Base-by-base conservation (phyloP, 2,113 vertebrate species). In the human (Homo sapiens) region DNA sequence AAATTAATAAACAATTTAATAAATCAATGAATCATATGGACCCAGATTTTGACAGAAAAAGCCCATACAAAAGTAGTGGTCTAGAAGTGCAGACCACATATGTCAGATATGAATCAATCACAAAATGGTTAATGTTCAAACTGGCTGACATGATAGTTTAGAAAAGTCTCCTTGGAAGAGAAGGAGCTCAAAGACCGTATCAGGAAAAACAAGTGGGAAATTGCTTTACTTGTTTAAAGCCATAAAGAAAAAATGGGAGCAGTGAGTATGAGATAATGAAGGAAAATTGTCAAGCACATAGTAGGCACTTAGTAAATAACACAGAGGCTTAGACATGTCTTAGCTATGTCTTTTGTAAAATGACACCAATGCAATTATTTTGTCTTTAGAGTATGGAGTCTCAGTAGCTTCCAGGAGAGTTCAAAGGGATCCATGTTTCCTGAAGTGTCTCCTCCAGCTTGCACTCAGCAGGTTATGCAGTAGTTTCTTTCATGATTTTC, bases 251-350 rank as follows among this genome's bases (percentile, higher is more conserved):
- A 73, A 40, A 64, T 52, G 13, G 16, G 22, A 87, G n/a, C 23
- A 70, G 32, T 23, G 20, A 73, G 6, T 70, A 80, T 92, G 50
- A 95, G 55, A 95, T 88, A 93, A 70, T 73, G n/a, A 94, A 84
- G n/a, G 48, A 72, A 75, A 66, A 73, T 27, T 30, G 12, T 30
- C 12, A 83, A 64, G 7, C 14, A 9, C 13, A 61, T 35, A 52
- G 75, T 48, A 79, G 32, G 20, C 14, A 35, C 59, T 78, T 87
- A 82, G 18, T 61, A 79, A 94, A 85, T 85, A 30, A 38, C 6
- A 88, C 0, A 48, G 25, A 72, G 25, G 32, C 27, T 61, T 68
- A 76, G 27, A 97, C 75, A 72, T 48, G 27, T 64, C 32, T 17
- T 68, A n/a, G 30, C 32, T n/a, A n/a, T 43, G 3, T 73, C 38